phyloP scores from a whole-genome alignment of 2,113 vertebrate genomes.

The Pampusana beccarii region DNA sequence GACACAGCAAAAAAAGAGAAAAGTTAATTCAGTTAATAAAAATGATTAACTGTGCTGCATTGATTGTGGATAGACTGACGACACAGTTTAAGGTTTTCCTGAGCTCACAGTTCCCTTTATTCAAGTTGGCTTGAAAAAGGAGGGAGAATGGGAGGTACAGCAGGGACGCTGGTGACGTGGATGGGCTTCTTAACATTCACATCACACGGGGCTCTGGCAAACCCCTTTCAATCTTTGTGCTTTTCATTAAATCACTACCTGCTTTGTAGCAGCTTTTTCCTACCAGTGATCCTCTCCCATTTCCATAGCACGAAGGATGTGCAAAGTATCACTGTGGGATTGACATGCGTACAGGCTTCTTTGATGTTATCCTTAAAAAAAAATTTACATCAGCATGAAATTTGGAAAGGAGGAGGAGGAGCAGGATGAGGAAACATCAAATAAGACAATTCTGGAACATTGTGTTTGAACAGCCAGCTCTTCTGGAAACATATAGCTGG shows the following conservation, averaged over 20 bases:
- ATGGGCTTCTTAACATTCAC: conserved; percentile 56
- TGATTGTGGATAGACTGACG: conserved; percentile 52
- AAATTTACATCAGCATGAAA: background rate
- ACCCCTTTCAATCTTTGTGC: conserved; percentile 18
- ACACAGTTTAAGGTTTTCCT: conserved; percentile 29
- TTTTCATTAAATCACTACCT: conserved; percentile 44
- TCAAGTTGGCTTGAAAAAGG: conserved; percentile 42
- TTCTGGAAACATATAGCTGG: background rate
- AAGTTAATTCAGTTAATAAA: conserved; percentile 32
- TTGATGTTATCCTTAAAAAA: background rate
- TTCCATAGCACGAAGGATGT: background rate
- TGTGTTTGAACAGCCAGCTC: background rate
- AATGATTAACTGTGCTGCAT: conserved; percentile 35
- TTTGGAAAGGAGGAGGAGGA: background rate
- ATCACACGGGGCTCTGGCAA: conserved; percentile 40
- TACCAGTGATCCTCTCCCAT: background rate
- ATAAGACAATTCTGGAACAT: background rate
- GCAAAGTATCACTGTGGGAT: background rate
- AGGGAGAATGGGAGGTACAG: background rate
- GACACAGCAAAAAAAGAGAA: background rate
- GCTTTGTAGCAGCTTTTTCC: conserved; percentile 25
- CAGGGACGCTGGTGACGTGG: conserved; percentile 31
- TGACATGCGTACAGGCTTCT: background rate
- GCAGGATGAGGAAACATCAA: background rate
- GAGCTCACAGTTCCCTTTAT: conserved; percentile 31